Conservation (phyloP, 2,797 vertebrate genomes). For the Spea hammondii region DNA sequence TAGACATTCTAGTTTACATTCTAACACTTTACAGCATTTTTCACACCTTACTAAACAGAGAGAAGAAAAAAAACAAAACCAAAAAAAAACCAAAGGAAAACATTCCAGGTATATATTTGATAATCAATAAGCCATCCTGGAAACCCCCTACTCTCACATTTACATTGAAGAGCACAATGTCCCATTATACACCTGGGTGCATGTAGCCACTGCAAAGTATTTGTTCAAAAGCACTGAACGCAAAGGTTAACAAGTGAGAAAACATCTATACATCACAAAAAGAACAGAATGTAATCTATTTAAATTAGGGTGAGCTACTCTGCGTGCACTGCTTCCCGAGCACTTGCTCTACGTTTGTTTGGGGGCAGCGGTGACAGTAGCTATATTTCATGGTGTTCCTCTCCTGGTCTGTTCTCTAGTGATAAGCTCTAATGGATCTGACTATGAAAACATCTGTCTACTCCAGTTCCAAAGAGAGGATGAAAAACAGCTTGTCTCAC, state of each 20-base stretch:
- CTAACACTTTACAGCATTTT: too few species aligned
- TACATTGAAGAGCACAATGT: too few species aligned
- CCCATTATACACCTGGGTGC: neutral
- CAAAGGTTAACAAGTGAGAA: neutral
- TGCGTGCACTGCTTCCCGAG: slow-evolving; percentile 48
- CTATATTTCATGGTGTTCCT: slow-evolving; percentile 82
- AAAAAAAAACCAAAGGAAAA: too few species aligned
- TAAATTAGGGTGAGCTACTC: slow-evolving; percentile 59
- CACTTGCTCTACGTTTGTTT: slow-evolving; percentile 55
- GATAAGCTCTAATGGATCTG: slow-evolving; percentile 97
- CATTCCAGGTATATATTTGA: too few species aligned
- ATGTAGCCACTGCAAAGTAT: neutral
- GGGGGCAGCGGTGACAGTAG: slow-evolving; percentile 78
- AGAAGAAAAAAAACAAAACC: too few species aligned
- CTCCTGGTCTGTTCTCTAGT: slow-evolving; percentile 75
- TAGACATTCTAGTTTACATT: too few species aligned
- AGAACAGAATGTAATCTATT: neutral
- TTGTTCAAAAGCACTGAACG: neutral
- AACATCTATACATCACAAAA: neutral
- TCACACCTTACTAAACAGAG: too few species aligned
- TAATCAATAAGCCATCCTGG: too few species aligned
- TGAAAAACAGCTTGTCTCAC: slow-evolving; percentile 79
- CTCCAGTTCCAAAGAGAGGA: slow-evolving; percentile 70
- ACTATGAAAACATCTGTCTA: slow-evolving; percentile 69
- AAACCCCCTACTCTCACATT: too few species aligned